Evolutionary conservation across 1,140 invertebrate species (phyloP), one percentile per base, ranked within the genome.

Genomic region (fruit fly (Drosophila melanogaster)): DNA sequence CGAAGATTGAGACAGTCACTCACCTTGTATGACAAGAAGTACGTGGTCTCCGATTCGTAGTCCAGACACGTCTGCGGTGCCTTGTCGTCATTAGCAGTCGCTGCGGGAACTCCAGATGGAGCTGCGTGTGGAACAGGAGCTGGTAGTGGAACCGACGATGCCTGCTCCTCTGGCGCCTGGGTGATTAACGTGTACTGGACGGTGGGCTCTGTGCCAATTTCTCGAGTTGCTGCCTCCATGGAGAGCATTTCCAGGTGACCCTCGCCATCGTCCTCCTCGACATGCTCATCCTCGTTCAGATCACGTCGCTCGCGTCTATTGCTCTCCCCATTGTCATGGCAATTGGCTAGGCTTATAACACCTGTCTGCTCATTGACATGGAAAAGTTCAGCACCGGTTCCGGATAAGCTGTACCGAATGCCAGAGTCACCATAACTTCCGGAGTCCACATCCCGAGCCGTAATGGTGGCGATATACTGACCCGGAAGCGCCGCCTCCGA

Each of bases 1-100:
- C 64, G 30, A 69, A 47, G 50, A 56, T 69, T 70, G 50, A 69
- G 66, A 44, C 62, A 70, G 66, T 49, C 72, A 90, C 79, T 85
- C 92, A 97, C 96, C 93, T 97, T 96, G 79, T 97, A 97, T 44
- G 96, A 96, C 26, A 99, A 93, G 84, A 96, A 96, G 92, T 98
- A 98, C 74, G 95, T 95, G 17, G 94, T 94, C 84, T 96, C 95
- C 15, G 95, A 94, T 93, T 98, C 98, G 90, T 95, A 98, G 93
- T 99, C 97, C 2, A 98, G 93, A 91, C 98, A 99, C 69, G 90
- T 33, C 47, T 69, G 67, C 67, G 57, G 56, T 71, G 84, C 79
- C 79, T 77, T 84, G 65, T 77, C 60, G 60, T 84, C 84, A 89
- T 87, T 87, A 77, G 77, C 60, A 78, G 51, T 64, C 70, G 77